Conservation (phyloP, 2,888 invertebrate species). For the Cephus pygmeus region DNA sequence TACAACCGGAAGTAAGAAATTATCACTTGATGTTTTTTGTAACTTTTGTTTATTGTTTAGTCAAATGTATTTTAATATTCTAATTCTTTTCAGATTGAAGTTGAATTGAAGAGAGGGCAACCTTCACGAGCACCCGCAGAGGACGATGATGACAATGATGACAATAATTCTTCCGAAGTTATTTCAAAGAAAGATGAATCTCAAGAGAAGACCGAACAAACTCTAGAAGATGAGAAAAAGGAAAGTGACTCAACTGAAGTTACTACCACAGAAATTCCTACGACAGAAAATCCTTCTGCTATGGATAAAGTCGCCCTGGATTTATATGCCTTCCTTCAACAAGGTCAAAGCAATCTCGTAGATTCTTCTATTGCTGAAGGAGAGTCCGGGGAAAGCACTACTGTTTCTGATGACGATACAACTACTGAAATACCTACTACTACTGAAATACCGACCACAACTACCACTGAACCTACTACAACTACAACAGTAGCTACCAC, state of each 20-base stretch:
- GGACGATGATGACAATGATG: constrained; percentile 29
- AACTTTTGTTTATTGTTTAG: background rate
- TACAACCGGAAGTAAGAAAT: constrained; percentile 64
- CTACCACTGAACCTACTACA: constrained; percentile 65
- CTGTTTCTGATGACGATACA: constrained; percentile 60
- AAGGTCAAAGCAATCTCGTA: constrained; percentile 69
- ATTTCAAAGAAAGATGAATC: background rate
- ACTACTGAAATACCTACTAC: constrained; percentile 61
- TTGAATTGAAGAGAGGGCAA: constrained; percentile 51
- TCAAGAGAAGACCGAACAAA: background rate
- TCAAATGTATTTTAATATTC: constrained; percentile 5
- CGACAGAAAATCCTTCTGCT: constrained; percentile 73
- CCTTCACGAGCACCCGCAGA: constrained; percentile 29
- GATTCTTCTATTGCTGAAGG: constrained; percentile 40
- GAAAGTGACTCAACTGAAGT: constrained; percentile 12
- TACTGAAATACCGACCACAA: constrained; percentile 67
- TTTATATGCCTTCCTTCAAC: constrained; percentile 81
- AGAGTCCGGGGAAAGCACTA: constrained; percentile 69
- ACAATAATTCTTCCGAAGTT: constrained; percentile 14
- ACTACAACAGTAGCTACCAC: constrained; percentile 68
- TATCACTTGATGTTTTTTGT: background rate
- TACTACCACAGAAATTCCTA: constrained; percentile 68
- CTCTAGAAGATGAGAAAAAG: constrained; percentile 10
- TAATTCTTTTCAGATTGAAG: constrained; percentile 33
- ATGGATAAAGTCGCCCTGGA: constrained; percentile 88